Evolutionary conservation across 2,113 vertebrate genomes (phyloP), one percentile per base, ranked within the genome.

Genomic region (Malurus elegans): DNA sequence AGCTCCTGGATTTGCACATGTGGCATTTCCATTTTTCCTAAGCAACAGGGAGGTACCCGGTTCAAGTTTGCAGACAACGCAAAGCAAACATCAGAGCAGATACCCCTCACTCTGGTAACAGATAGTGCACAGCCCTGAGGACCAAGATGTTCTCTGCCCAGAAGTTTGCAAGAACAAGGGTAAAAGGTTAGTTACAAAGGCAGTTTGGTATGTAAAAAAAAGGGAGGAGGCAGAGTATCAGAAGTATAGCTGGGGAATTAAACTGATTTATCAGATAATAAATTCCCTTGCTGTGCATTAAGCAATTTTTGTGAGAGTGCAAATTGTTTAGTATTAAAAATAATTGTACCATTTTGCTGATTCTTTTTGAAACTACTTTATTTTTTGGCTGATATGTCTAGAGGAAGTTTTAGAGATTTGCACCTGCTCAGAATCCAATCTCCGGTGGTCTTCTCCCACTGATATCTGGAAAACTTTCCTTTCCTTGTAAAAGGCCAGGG

Each of bases 11-110:
- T 66, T 61, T 81, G 12, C n/a, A 20, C 3, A 14, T 9, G 6
- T 5, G 5, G 1, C 0, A 0, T 51, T 75, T 54, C 86, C 5
- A 0, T 48, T 71, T 54, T 89, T 31, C 13, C 12, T 38, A 24
- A 56, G 20, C 1, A 45, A 75, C 13, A 9, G 8, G 17, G 20
- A 58, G 5, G 10, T 23, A 32, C 53, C 6, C 24, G 14, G 14
- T 42, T 50, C 20, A 60, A 32, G 12, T 42, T 20, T 60, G 5
- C 8, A 47, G 24, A 12, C 8, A 42, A 31, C 9, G 20, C 5
- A 54, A 67, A 71, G 4, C 26, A 73, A 61, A 61, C 2, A 50
- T 28, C 19, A 32, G 7, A 47, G 9, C 6, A 56, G 7, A 53
- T 86, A 8, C 57, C 6, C n/a, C 65, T 18, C 9, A 14, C 73